Percentiles rank a stretch among this genome's conserved stretches.
These are phyloP conservation scores for Moxostoma hubbsi DNA, from an alignment of 2,797 vertebrate species.

Conservation along the genomic window DNA sequence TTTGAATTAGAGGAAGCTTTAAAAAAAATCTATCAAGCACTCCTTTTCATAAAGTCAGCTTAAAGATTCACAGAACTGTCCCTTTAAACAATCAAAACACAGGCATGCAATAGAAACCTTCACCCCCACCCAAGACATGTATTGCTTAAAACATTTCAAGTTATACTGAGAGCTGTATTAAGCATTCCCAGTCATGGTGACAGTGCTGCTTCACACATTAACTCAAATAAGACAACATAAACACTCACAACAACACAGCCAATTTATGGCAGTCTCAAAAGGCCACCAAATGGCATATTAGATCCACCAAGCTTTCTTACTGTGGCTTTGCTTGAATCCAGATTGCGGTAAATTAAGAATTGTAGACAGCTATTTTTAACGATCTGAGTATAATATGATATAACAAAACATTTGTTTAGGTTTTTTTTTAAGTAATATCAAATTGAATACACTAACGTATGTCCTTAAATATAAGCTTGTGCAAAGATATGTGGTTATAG, in stretches of 20 bases:
- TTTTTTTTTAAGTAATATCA: too few relatives aligned
- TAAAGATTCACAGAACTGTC: neutral
- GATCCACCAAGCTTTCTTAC: conserved; percentile 2
- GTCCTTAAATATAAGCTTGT: too few relatives aligned
- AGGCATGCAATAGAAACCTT: conserved; percentile 50
- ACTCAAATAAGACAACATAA: conserved; percentile 43
- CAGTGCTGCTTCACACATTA: conserved; percentile 35
- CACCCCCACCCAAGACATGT: conserved; percentile 21
- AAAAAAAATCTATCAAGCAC: too few relatives aligned
- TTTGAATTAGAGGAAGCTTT: too few relatives aligned
- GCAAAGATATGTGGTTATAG: too few relatives aligned
- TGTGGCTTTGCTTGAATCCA: neutral
- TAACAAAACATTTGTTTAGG: too few relatives aligned
- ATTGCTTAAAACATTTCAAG: neutral
- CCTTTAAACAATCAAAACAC: conserved; percentile 9
- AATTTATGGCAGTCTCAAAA: conserved; percentile 42
- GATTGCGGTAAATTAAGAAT: neutral
- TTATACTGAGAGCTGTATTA: neutral
- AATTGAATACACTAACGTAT: too few relatives aligned
- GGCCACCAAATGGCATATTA: conserved; percentile 59
- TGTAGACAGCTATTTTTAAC: too few relatives aligned
- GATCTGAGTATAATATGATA: too few relatives aligned
- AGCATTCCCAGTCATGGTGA: conserved; percentile 41
- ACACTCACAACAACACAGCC: conserved; percentile 39
- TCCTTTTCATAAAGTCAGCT: too few relatives aligned